These are phyloP conservation scores for Rhynchonycteris naso DNA, from an alignment of 2,797 vertebrate genomes.

Conservation along the genomic window DNA sequence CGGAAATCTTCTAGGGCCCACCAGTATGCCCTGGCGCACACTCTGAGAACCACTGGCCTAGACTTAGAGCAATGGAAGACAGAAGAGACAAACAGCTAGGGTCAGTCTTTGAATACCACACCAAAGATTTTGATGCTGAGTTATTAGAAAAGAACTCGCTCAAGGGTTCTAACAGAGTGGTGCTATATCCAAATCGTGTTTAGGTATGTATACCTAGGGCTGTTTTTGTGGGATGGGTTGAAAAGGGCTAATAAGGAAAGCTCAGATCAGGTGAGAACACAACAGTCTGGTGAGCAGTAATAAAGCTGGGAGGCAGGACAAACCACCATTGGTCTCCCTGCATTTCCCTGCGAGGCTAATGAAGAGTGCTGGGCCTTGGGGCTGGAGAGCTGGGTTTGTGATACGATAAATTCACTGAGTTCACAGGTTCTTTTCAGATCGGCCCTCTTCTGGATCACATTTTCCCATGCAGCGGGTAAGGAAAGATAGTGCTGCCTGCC, in stretches of 20 bases:
- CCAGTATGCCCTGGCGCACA: too few species aligned
- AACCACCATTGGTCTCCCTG: not conserved
- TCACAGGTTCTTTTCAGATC: not conserved
- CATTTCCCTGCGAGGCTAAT: too few species aligned
- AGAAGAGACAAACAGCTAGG: not conserved
- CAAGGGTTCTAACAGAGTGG: not conserved
- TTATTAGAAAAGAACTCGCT: not conserved
- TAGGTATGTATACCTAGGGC: not conserved
- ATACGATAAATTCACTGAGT: not conserved
- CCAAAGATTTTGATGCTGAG: not conserved
- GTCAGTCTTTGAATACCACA: not conserved
- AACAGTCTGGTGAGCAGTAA: not conserved
- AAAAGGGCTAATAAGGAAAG: not conserved
- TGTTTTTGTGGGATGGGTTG: not conserved
- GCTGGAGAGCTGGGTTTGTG: not conserved
- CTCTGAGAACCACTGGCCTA: not conserved
- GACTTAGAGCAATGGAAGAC: not conserved
- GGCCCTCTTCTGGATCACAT: not conserved
- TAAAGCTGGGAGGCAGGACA: not conserved
- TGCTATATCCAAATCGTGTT: not conserved
- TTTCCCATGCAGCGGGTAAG: not conserved
- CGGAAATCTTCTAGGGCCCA: too few species aligned
- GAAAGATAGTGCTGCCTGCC: not conserved
- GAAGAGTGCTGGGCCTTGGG: not conserved
- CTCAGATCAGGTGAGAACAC: not conserved